A percentile compares a stretch with the other conserved stretches of the same genome.
Conservation (phyloP, 2,888 invertebrate species). For the Iselma pallidipennis region DNA sequence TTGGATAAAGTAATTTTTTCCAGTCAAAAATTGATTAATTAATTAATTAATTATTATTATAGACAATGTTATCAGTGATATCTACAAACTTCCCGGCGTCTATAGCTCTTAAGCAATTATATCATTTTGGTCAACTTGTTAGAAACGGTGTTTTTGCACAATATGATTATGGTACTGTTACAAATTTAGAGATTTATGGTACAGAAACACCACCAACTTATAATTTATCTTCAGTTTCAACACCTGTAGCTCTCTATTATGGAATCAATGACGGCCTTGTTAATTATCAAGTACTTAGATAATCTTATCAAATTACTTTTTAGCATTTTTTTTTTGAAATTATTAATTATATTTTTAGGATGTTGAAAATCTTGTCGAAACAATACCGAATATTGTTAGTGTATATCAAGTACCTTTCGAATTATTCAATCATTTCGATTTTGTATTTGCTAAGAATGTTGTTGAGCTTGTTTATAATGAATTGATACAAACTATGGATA, state of each 20-base stretch:
- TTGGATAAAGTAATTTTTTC: no score
- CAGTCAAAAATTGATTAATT: no score
- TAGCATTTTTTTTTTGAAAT: background rate
- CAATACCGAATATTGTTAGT: background rate
- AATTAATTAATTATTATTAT: no score
- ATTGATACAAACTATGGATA: no score
- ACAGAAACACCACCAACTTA: conserved; percentile 13
- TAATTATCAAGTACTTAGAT: no score
- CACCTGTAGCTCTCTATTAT: conserved; percentile 16
- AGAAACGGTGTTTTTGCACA: background rate
- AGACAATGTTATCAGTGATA: background rate
- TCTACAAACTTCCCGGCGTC: background rate
- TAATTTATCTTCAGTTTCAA: conserved; percentile 11
- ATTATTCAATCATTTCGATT: background rate
- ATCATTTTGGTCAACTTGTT: background rate
- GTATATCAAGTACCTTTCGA: background rate
- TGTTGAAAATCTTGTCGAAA: background rate
- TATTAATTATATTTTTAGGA: background rate
- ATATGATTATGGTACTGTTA: conserved; percentile 11
- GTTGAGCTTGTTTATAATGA: background rate
- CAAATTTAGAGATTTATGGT: conserved; percentile 17
- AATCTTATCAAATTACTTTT: conserved; percentile 2
- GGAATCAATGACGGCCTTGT: no score
- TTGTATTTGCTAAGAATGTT: background rate
- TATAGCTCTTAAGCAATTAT: background rate